Evolutionary conservation across 2,888 invertebrate genomes (phyloP).

Genomic region (Eremobia ochroleuca): DNA sequence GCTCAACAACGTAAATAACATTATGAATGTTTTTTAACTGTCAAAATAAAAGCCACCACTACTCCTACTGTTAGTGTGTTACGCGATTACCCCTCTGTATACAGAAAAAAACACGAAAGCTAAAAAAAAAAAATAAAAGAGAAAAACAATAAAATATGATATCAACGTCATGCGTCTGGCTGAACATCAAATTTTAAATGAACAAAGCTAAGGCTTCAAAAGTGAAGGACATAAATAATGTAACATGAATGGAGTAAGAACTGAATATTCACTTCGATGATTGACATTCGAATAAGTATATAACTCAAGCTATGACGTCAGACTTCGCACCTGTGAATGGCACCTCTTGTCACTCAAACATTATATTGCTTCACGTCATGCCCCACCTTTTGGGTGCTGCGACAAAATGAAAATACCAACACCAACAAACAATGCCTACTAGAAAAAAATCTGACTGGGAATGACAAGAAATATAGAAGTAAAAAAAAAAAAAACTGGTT

Average conservation of each 20-base stretch:
- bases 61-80: too few relatives aligned
- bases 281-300: slow-evolving; percentile 36
- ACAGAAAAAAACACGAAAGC: background rate
- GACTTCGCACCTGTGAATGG: slow-evolving; percentile 34
- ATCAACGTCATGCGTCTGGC: background rate
- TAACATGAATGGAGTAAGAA: slow-evolving; percentile 1
- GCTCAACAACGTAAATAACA: background rate
- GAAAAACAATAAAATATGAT: too few relatives aligned
- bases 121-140: background rate
- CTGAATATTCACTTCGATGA: slow-evolving; percentile 34
- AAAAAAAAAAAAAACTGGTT: background rate
- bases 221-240: slow-evolving; percentile 2
- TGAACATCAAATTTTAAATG: background rate
- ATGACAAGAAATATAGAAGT: background rate
- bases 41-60: background rate
- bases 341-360: slow-evolving; percentile 27
- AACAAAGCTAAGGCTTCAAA: background rate
- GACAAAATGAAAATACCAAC: background rate
- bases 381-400: background rate
- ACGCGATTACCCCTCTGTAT: background rate
- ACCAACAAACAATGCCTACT: background rate
- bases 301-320: slow-evolving; percentile 35
- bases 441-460: background rate
- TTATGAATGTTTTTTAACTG: background rate
- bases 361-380: slow-evolving; percentile 1